Evolutionary conservation across 2,888 invertebrate species (phyloP).

Genomic region (Pasiphila rectangulata): DNA sequence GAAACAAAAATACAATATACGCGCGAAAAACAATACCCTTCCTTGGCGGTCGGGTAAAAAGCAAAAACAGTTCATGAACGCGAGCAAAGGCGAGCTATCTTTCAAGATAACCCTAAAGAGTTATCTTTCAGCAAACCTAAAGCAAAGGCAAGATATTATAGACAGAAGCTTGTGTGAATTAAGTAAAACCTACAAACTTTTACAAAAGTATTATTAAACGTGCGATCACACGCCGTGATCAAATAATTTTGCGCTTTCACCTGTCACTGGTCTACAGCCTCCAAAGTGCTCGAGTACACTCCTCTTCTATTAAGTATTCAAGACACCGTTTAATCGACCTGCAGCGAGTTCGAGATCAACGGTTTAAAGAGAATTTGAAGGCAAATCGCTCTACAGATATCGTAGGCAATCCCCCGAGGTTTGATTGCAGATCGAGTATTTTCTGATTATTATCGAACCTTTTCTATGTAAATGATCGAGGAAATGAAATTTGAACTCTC

Average conservation of each 20-base stretch:
- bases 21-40: no score
- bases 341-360: conserved; percentile 52
- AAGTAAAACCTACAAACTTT: no score
- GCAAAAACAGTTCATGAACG: no score
- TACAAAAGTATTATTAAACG: no score
- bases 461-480: conserved; percentile 41
- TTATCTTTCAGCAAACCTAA: no score
- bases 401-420: conserved; percentile 45
- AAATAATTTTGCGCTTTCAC: background rate
- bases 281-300: conserved; percentile 54
- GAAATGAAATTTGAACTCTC: conserved; percentile 6
- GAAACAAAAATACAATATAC: no score
- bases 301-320: conserved; percentile 71
- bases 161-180: no score
- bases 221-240: no score
- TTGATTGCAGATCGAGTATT: conserved; percentile 45
- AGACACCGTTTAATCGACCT: conserved; percentile 72
- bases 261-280: conserved; percentile 10
- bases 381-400: conserved; percentile 56
- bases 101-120: no score
- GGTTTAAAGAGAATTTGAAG: conserved; percentile 60
- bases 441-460: conserved; percentile 40
- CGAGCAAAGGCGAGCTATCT: no score
- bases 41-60: no score
- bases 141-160: no score